Percentiles rank a stretch among this genome's conserved stretches.
Conservation (phyloP, 2,888 invertebrate genomes). For the Macropis europaea region DNA sequence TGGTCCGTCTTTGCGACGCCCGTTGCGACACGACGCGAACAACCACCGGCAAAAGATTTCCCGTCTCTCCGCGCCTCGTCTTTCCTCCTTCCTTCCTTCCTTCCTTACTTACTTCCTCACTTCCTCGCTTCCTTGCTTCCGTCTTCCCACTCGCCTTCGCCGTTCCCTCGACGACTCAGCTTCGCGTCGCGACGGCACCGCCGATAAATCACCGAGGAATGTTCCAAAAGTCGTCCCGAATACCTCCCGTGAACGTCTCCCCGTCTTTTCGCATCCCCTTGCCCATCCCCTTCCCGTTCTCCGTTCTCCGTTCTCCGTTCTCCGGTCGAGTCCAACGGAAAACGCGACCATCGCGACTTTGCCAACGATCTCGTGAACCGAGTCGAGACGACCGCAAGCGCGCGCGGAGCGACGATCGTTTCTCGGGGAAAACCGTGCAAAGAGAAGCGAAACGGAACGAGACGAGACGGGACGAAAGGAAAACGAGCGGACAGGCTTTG, state of each 20-base stretch:
- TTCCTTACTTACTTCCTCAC: no score
- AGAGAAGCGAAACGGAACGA: neutral
- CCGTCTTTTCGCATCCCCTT: neutral
- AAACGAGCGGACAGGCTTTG: neutral
- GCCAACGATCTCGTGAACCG: neutral
- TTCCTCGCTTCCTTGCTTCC: no score
- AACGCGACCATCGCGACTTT: no score
- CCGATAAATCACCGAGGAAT: conserved; percentile 46
- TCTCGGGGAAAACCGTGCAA: neutral
- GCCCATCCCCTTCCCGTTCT: no score
- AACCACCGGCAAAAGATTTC: conserved; percentile 12
- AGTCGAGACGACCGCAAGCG: no score
- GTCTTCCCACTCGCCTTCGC: neutral
- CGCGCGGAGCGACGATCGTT: no score
- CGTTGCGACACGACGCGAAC: neutral
- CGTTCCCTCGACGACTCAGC: conserved; percentile 8
- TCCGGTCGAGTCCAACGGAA: no score
- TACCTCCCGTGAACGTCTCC: neutral
- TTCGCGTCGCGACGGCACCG: no score
- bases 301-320: neutral
- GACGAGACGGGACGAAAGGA: neutral
- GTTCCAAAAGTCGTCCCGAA: conserved; percentile 10
- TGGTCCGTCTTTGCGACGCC: neutral
- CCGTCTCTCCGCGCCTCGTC: neutral
- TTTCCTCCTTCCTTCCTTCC: neutral